phyloP scores from a whole-genome alignment of 2,888 invertebrate species.

The Oxyteleia sp. region DNA sequence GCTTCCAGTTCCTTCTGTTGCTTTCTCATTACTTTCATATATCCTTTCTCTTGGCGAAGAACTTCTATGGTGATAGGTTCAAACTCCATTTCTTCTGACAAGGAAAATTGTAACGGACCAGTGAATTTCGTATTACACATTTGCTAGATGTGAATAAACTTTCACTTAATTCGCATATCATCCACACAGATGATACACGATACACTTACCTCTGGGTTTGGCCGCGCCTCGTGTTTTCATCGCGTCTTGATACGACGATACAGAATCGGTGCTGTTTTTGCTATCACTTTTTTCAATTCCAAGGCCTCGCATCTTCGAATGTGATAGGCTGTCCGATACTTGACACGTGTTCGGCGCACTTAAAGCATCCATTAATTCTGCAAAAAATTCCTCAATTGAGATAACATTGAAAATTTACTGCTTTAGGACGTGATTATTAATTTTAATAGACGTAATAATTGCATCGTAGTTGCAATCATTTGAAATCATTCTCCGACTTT shows the following conservation, averaged over 20 bases:
- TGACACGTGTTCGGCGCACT: conserved; percentile 93
- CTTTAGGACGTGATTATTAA: too few species aligned
- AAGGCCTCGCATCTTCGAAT: conserved; percentile 97
- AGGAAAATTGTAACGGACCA: conserved; percentile 50
- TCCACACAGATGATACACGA: conserved; percentile 26
- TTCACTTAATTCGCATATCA: conserved; percentile 63
- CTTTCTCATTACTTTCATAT: conserved; percentile 96
- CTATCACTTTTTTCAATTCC: conserved; percentile 94
- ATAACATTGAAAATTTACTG: neutral
- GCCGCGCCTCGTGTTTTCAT: conserved; percentile 80
- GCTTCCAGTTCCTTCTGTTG: conserved; percentile 98
- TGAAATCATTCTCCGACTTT: too few species aligned
- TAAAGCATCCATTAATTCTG: conserved; percentile 98
- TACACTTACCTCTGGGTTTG: conserved; percentile 83
- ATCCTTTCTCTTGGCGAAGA: conserved; percentile 95
- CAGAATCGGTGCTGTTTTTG: conserved; percentile 84
- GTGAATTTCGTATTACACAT: conserved; percentile 51
- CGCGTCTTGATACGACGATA: conserved; percentile 78
- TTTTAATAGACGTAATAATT: too few species aligned
- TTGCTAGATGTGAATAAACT: conserved; percentile 45
- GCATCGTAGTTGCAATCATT: too few species aligned
- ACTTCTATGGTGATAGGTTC: conserved; percentile 97
- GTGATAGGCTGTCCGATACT: conserved; percentile 82
- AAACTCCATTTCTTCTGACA: conserved; percentile 90
- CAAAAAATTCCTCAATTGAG: conserved; percentile 44